Base-by-base conservation (phyloP, 2,797 vertebrate genomes). In the Sternarchorhynchus goeldii region DNA sequence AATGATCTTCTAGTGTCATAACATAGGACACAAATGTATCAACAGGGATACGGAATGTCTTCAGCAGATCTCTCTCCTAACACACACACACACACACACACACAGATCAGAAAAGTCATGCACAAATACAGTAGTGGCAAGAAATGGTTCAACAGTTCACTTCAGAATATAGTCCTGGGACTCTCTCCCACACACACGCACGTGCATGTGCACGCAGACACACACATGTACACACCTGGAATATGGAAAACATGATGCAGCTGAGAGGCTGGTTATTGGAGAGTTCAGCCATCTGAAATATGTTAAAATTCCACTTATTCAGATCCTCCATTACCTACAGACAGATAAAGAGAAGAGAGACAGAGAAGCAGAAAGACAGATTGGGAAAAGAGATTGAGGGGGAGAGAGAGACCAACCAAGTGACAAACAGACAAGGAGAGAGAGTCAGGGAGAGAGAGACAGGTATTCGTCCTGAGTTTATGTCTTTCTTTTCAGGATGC, bases 1-100 rank as follows among this genome's bases (percentile, higher is more conserved):
- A 98, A 91, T 98, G 96, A 80, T 97, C 96, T 88, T 98, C 96
- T 56, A 98, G 90, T 4, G 96, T 98, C 96, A 98, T 97, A 90
- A 96, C 94, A 75, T 97, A 98, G 7, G 96, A 95, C 29, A 97
- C 92, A 34, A 98, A 95, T 0, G 95, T 96, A 86, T 98, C 96
- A 0, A 94, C 93, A 0, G 96, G 96, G 87, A 97, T 97, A 76
- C 95, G 95, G 88, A 98, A 98, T 0, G 96, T 98, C 83, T 98
- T 98, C 14, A 98, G 81, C 55, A 98, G 91, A 57, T 98, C 96
- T 86, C 96, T 89, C 87, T 98, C 96, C 96, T 98, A 85, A 31
- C 82, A 56, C 45, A 1, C 14, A 73, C 21, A 79, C 8, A 80
- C 29, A 17, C 41, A 85, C 17, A 82, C 60, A 55, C 63, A 68